A percentile compares a stretch with the other conserved stretches of the same genome.
phyloP scores from a whole-genome alignment of 2,797 vertebrate genomes.

The Anniella stebbinsi region DNA sequence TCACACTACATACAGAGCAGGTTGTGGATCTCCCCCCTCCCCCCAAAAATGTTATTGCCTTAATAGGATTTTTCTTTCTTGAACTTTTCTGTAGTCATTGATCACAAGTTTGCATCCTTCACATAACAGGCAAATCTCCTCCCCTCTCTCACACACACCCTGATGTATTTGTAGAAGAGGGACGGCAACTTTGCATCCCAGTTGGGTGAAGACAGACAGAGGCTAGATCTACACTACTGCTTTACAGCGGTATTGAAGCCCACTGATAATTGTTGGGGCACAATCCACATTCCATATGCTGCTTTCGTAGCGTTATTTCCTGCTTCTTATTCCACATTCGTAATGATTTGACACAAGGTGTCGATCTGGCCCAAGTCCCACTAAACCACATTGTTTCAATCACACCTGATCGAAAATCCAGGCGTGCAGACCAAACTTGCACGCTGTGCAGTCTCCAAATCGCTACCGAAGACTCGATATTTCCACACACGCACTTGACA shows the following conservation, averaged over 20 bases:
- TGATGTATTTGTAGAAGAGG: not conserved
- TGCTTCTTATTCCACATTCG: too few species aligned
- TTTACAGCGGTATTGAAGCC: too few species aligned
- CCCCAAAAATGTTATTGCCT: constrained; percentile 28
- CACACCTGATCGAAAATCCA: not conserved
- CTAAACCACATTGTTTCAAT: not conserved
- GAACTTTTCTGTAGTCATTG: constrained; percentile 30
- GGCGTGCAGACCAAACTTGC: not conserved
- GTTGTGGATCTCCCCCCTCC: not conserved
- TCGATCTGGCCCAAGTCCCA: too few species aligned
- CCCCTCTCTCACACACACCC: not conserved
- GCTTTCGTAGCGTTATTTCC: too few species aligned
- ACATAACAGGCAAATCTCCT: not conserved
- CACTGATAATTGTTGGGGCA: too few species aligned
- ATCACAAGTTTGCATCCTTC: constrained; percentile 19
- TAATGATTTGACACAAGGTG: too few species aligned
- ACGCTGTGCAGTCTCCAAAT: not conserved
- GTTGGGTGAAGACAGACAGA: not conserved
- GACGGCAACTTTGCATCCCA: not conserved
- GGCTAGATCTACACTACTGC: too few species aligned
- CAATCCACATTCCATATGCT: too few species aligned
- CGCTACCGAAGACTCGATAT: constrained; percentile 12
- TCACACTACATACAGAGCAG: constrained; percentile 16
- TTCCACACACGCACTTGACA: constrained; percentile 15
- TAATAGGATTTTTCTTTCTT: constrained; percentile 31